phyloP scores from a whole-genome alignment of 2,888 invertebrate genomes.

The Melanostoma mellinum region DNA sequence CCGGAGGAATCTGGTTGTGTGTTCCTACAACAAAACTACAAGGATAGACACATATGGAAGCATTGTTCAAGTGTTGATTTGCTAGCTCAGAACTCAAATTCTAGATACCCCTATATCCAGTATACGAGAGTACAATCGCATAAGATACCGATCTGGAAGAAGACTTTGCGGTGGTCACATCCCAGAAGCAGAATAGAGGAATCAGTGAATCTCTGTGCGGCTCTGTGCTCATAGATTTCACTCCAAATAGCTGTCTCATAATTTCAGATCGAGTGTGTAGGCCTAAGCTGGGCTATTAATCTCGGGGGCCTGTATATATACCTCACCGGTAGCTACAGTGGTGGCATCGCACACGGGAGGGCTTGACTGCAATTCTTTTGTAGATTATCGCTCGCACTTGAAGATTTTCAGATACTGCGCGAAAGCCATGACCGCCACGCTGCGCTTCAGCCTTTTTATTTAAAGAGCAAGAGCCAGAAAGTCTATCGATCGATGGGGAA shows the following conservation, averaged over 20 bases:
- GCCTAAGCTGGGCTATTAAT: conserved; percentile 64
- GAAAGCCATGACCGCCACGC: conserved; percentile 8
- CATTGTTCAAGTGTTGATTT: conserved; percentile 72
- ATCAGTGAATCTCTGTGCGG: conserved; percentile 47
- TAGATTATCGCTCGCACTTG: conserved; percentile 62
- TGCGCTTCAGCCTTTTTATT: conserved; percentile 3
- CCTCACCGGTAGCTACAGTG: conserved; percentile 29
- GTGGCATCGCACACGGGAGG: conserved; percentile 64
- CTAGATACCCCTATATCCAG: conserved; percentile 13
- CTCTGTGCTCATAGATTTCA: conserved; percentile 64
- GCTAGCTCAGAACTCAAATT: conserved; percentile 61
- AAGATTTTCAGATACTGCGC: conserved; percentile 67
- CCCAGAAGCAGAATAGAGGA: conserved; percentile 36
- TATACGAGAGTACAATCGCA: conserved; percentile 21
- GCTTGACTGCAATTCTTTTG: conserved; percentile 48
- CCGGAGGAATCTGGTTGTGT: conserved; percentile 9
- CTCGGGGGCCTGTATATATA: conserved; percentile 9
- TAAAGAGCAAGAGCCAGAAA: conserved; percentile 24
- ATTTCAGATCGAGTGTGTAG: conserved; percentile 61
- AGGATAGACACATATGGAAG: conserved; percentile 59
- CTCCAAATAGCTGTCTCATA: conserved; percentile 67
- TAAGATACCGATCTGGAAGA: conserved; percentile 61
- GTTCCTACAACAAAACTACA: conserved; percentile 41
- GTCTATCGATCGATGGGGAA: conserved; percentile 64
- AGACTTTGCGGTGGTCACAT: conserved; percentile 32